These are phyloP conservation scores for Crax fasciolata DNA, from an alignment of 2,797 vertebrate genomes.

Conservation along the genomic window DNA sequence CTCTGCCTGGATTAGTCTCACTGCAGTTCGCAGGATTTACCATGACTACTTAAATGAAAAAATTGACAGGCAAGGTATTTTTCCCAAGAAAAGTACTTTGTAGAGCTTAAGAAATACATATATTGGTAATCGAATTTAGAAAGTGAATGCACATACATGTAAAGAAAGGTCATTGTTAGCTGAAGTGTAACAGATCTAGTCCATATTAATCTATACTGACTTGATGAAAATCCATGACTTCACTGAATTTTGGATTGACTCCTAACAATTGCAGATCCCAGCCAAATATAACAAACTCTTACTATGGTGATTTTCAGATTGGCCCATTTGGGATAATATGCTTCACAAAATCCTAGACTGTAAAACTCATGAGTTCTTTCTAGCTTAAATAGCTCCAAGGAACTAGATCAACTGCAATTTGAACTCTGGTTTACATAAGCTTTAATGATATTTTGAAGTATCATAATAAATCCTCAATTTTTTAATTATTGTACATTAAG, in stretches of 20 bases:
- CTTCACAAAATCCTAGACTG: neutral
- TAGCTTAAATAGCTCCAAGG: neutral
- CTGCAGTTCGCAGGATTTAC: conserved; percentile 54
- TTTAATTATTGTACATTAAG: neutral
- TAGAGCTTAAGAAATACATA: conserved; percentile 45
- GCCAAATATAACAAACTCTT: conserved; percentile 60
- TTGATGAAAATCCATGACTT: conserved; percentile 49
- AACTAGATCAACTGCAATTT: neutral
- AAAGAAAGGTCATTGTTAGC: conserved; percentile 41
- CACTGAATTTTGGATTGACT: neutral
- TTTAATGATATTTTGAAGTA: neutral
- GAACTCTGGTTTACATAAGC: neutral
- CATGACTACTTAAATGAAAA: conserved; percentile 51
- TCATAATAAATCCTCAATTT: neutral
- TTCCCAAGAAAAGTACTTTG: conserved; percentile 33
- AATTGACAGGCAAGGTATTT: conserved; percentile 55
- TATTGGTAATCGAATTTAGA: conserved; percentile 32
- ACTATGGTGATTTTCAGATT: neutral
- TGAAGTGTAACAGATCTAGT: conserved; percentile 41
- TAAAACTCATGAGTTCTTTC: neutral
- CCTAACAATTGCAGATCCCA: conserved; percentile 40
- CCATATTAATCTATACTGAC: neutral
- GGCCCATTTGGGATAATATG: conserved; percentile 8
- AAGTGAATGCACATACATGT: neutral
- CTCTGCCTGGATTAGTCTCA: conserved; percentile 48